Evolutionary conservation across 2,888 invertebrate genomes (phyloP).

Genomic region (Catocala nupta): DNA sequence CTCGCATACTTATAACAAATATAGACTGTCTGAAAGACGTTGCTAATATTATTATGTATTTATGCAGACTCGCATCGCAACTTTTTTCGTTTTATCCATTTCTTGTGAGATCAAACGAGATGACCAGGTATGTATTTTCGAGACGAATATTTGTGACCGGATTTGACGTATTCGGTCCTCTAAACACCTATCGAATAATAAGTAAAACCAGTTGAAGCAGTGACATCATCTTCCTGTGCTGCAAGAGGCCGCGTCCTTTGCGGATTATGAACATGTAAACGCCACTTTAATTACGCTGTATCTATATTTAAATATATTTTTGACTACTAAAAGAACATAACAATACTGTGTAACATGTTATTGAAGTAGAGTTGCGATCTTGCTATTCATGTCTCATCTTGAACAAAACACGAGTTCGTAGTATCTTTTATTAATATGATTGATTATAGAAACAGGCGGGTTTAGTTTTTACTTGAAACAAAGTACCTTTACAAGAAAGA

Average conservation of each 20-base stretch:
- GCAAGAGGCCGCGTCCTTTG: slow-evolving; percentile 77
- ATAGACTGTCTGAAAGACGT: slow-evolving; percentile 27
- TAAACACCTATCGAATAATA: slow-evolving; percentile 79
- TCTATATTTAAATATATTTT: slow-evolving; percentile 2
- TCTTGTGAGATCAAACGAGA: slow-evolving; percentile 15
- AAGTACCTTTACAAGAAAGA: background rate
- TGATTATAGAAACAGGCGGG: slow-evolving; percentile 4
- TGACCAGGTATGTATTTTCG: slow-evolving; percentile 31
- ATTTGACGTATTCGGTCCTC: slow-evolving; percentile 68
- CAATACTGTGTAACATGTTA: slow-evolving; percentile 5
- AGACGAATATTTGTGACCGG: slow-evolving; percentile 53
- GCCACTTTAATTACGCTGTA: slow-evolving; percentile 30
- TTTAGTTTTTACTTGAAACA: background rate
- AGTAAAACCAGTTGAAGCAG: slow-evolving; percentile 82
- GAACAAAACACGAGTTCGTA: background rate
- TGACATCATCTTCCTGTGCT: slow-evolving; percentile 85
- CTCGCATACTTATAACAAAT: slow-evolving; percentile 45
- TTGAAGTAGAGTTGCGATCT: background rate
- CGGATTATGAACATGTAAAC: slow-evolving; percentile 50
- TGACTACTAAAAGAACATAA: slow-evolving; percentile 16
- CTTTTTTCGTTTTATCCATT: slow-evolving; percentile 22
- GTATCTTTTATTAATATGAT: background rate
- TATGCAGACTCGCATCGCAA: slow-evolving; percentile 33
- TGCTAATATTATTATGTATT: slow-evolving; percentile 41
- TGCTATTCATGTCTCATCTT: background rate